A percentile compares a stretch with the other conserved stretches of the same genome.
These are phyloP conservation scores for Lacanobia wlatinum DNA, from an alignment of 2,888 invertebrate genomes.

Conservation along the genomic window DNA sequence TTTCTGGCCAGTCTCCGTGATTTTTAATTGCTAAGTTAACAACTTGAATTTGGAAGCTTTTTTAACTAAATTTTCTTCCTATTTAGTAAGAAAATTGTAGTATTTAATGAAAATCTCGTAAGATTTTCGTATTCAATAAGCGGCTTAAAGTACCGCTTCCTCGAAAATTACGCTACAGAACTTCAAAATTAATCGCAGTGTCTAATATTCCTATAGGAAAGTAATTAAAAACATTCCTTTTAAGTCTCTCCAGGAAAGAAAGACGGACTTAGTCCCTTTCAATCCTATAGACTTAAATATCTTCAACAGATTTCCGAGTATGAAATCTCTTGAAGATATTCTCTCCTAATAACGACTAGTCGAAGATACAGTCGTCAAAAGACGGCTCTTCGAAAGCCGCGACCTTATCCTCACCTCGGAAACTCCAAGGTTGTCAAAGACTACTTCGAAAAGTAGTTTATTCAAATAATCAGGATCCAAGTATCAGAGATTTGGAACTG, in stretches of 20 bases:
- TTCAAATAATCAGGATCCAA: slow-evolving; percentile 19
- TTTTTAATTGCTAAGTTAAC: too few relatives aligned
- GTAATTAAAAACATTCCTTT: not conserved
- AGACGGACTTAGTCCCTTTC: not conserved
- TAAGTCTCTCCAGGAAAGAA: not conserved
- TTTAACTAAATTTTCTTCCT: too few relatives aligned
- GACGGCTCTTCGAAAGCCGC: slow-evolving; percentile 8
- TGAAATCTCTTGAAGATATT: not conserved
- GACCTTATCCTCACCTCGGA: slow-evolving; percentile 18
- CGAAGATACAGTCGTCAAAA: slow-evolving; percentile 23
- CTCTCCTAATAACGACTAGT: not conserved
- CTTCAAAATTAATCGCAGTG: not conserved
- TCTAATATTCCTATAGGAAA: not conserved
- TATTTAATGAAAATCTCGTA: too few relatives aligned
- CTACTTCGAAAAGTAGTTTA: slow-evolving; percentile 27
- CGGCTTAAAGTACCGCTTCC: not conserved
- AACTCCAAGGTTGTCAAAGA: slow-evolving; percentile 18
- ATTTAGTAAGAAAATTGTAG: too few relatives aligned
- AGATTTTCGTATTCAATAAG: too few relatives aligned
- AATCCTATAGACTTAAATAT: not conserved
- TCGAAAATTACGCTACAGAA: too few relatives aligned
- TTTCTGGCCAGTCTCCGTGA: not conserved
- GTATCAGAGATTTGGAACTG: slow-evolving; percentile 12
- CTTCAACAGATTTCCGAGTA: not conserved
- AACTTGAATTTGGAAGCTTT: too few relatives aligned